Evolutionary conservation across 2,797 vertebrate genomes (phyloP), one percentile per base, ranked within the genome.

Genomic region (Premnoplex brunnescens): DNA sequence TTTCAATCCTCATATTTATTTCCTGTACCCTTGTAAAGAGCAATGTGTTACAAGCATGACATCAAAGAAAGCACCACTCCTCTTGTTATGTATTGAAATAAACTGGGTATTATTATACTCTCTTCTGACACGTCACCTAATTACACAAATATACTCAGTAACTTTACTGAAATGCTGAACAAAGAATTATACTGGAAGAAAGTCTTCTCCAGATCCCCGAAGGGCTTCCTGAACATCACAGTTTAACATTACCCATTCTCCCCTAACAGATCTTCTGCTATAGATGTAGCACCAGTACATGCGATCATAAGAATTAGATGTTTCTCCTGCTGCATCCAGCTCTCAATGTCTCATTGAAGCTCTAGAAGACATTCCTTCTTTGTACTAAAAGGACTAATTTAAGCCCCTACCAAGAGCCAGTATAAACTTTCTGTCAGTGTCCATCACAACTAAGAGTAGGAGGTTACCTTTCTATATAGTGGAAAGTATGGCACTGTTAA

Each of bases 381-480:
- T 4, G 1, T 49, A 34, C 28, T 59, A 26, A 5, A 43, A 55
- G 19, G 43, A 86, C 73, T 91, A 91, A 92, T 84, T 91, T 79
- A 69, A 77, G 59, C 79, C 59, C 23, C 43, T 64, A 43, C 16
- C 48, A 91, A 51, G 37, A 55, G 39, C 28, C 49, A 68, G 43
- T 9, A 55, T 12, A 81, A 91, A 71, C 74, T 78, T 85, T 86
- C 63, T 91, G 79, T 88, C 88, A 52, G 30, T 24, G 92, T 82
- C 92, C 13, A 7, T 95, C 92, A 96, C 84, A 96, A 90, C 93
- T 88, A 96, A 94, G 92, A 95, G 93, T 86, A 96, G 94, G 82
- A 92, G 26, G 69, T 58, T 96, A 88, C 95, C 85, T 96, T 96
- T 76, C 95, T n/a, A 32, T 55, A 54, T 1, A 78, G 79, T 63